These are phyloP conservation scores for Hydriomena furcata DNA, from an alignment of 2,888 invertebrate species.

Conservation along the genomic window DNA sequence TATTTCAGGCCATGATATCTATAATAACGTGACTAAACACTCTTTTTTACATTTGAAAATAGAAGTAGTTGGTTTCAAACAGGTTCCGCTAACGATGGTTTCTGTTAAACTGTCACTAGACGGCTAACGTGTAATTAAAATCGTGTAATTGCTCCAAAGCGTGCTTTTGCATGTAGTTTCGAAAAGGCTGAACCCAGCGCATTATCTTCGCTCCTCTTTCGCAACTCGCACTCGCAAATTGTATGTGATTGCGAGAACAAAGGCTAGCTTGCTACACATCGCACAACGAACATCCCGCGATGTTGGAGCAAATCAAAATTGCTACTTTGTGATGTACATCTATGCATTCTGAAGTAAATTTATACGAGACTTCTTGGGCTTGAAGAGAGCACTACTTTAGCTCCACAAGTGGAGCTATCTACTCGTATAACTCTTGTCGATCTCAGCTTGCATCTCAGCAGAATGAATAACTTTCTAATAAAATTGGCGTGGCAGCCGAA, in stretches of 20 bases:
- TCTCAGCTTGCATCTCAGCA: no score
- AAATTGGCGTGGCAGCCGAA: no score
- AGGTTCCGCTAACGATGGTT: neutral
- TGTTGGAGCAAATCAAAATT: constrained; percentile 10
- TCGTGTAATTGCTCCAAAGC: constrained; percentile 12
- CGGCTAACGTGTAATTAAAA: constrained; percentile 7
- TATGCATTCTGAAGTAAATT: neutral
- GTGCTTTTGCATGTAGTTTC: constrained; percentile 26
- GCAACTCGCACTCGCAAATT: constrained; percentile 37
- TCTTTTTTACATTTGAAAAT: no score
- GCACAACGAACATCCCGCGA: constrained; percentile 11
- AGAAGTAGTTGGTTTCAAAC: no score
- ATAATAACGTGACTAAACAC: neutral
- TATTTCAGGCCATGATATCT: no score
- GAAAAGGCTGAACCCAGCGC: constrained; percentile 23
- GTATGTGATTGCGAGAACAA: constrained; percentile 43
- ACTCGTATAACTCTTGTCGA: neutral
- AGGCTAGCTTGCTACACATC: constrained; percentile 31
- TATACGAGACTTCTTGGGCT: constrained; percentile 5
- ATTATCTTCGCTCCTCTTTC: constrained; percentile 24
- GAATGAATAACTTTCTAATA: no score
- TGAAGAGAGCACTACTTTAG: neutral
- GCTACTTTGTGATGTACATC: neutral
- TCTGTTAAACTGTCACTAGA: neutral
- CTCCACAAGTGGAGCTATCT: no score